Evolutionary conservation across 2,113 vertebrate genomes (phyloP), one percentile per base, ranked within the genome.

Genomic region (Prionailurus bengalensis): DNA sequence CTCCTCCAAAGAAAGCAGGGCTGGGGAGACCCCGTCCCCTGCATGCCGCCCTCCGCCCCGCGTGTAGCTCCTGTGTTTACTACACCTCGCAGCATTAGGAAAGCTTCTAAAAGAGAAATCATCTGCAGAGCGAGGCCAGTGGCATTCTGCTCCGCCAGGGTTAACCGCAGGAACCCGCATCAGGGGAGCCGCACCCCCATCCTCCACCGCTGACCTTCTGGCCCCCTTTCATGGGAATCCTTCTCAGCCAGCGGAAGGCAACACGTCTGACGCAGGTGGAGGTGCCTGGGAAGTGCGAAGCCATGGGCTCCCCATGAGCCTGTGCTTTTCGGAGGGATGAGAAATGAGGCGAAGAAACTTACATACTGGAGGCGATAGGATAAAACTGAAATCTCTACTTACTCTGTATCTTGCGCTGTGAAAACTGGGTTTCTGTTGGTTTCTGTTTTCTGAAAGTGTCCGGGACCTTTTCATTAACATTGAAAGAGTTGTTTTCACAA

Each of bases 61-160:
- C 45, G 45, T 9, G 45, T 45, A 45, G 45, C 45, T 45, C 45
- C 8, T 45, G 45, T 45, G 45, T 9, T 45, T 7, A 9, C 45
- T 45, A 9, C 45, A 45, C 45, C 45, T 45, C 8, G 45, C 45
- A 45, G 45, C 45, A 45, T 45, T 7, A 91, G 71, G 70, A 74
- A 87, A 89, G 17, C 5, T 55, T 87, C 25, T 82, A 13, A 71
- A 73, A 66, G 39, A 78, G 29, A 29, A 51, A 31, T 31, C 58
- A 45, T 53, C 51, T 63, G 55, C 39, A 17, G 25, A 0, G 5
- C 7, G 2, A 80, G 48, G 55, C 70, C 63, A n/a, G 66, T 23
- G n/a, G 63, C 3, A 1, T 1, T 45, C 15, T 23, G 29, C n/a
- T 71, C 36, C 3, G 15, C 33, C 0, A 0, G 11, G 9, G 9